Evolutionary conservation across 1,140 invertebrate genomes (phyloP).

Genomic region (Diplogasteroides magnus): DNA sequence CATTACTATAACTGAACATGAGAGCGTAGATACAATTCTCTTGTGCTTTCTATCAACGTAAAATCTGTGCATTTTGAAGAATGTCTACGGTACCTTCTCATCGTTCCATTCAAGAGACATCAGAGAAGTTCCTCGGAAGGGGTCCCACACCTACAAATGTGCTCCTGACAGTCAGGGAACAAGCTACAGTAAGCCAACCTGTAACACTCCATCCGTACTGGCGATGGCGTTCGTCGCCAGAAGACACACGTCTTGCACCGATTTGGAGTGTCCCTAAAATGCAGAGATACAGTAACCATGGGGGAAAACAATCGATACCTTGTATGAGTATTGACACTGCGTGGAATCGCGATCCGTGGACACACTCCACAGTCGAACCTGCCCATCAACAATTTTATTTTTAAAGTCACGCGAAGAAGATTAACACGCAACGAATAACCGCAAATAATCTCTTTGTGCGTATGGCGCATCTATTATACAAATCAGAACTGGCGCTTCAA

Average conservation of each 20-base stretch:
- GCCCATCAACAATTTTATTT: too few relatives aligned
- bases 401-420: too few relatives aligned
- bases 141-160: conserved; percentile 15
- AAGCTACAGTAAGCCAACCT: conserved; percentile 3
- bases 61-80: too few relatives aligned
- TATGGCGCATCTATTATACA: conserved; percentile 12
- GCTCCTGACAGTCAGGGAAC: background rate
- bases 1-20: too few relatives aligned
- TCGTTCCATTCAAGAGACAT: conserved; percentile 17
- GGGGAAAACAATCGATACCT: background rate
- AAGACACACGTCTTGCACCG: conserved; percentile 6
- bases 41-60: too few relatives aligned
- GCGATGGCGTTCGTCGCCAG: conserved; percentile 19
- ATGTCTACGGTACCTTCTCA: conserved; percentile 4
- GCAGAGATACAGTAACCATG: too few relatives aligned
- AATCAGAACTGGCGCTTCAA: conserved; percentile 7
- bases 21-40: too few relatives aligned
- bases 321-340: background rate
- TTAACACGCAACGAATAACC: conserved; percentile 6
- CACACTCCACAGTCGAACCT: background rate
- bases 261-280: conserved; percentile 10
- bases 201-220: conserved; percentile 17
- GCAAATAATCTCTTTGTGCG: conserved; percentile 5
- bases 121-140: conserved; percentile 12
- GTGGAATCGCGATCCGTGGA: background rate